Evolutionary conservation across 1,140 invertebrate species (phyloP), one percentile per base, ranked within the genome.

Genomic region (Ceratoteleas bidentatus): DNA sequence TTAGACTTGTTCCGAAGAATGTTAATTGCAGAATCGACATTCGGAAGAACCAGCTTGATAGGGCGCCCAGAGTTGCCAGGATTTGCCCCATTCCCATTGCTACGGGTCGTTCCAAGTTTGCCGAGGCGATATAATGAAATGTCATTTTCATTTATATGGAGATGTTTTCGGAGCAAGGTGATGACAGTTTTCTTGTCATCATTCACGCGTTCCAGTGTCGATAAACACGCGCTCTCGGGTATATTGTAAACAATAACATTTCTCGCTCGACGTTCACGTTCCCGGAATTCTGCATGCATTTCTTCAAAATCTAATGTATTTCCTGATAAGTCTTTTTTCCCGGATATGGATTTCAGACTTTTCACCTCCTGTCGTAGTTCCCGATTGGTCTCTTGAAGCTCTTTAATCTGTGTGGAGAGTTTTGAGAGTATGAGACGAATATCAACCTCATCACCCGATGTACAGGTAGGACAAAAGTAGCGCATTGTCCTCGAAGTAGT

Each of bases 221-320:
- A 47, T 47, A 47, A 47, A 47, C 43, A 47, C 43, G 7, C n/a
- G n/a, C 43, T 47, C 43, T 47, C 43, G n/a, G 43, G 43, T 47
- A 47, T 47, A 47, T n/a, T n/a, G 43, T 47, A 47, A 10, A 47
- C n/a, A 47, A 47, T 47, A 47, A 47, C 43, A 13, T 47, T 47
- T 47, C 43, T 47, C 7, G 43, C 7, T 47, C 43, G 7, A 10
- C n/a, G 7, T 47, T 47, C 43, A 4, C 43, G 43, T 10, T 47
- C 43, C 7, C 7, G 43, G n/a, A 47, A 47, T 47, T 47, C 43
- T 10, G 43, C 43, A 47, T 47, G n/a, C 3, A 47, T 9, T 47
- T 47, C 43, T 47, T 47, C 43, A n/a, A 10, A 47, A 10, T 47
- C 43, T 4, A n/a, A n/a, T 9, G n/a, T 3, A 7, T n/a, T 47